A percentile compares a stretch with the other conserved stretches of the same genome.
Evolutionary conservation across 2,888 invertebrate species (phyloP).

Genomic region (Lumbricus terrestris): DNA sequence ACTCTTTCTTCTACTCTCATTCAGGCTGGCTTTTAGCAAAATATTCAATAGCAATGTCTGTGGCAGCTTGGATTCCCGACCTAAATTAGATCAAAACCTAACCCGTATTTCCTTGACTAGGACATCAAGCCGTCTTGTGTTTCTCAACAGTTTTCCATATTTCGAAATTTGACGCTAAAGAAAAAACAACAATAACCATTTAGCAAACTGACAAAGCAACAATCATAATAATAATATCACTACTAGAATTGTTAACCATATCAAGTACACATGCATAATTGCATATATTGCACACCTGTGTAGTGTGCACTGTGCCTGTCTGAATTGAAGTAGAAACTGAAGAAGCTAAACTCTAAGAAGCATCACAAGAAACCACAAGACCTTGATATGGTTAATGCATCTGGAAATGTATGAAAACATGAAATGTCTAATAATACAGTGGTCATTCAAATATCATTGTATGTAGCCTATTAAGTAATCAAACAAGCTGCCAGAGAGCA

Average conservation of each 20-base stretch:
- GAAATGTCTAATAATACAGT: background rate
- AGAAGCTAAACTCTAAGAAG: background rate
- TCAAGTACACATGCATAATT: background rate
- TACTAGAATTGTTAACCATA: background rate
- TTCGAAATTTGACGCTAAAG: slow-evolving; percentile 75
- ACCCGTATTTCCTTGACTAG: slow-evolving; percentile 69
- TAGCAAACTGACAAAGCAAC: background rate
- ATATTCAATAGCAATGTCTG: background rate
- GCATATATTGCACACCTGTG: background rate
- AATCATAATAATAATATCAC: background rate
- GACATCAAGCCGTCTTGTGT: slow-evolving; percentile 71
- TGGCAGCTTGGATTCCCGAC: background rate
- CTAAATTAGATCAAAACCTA: background rate
- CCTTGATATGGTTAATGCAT: background rate
- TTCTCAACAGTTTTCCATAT: slow-evolving; percentile 71
- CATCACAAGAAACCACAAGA: background rate
- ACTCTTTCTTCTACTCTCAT: background rate
- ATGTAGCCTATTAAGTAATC: background rate
- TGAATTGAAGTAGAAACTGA: background rate
- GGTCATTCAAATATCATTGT: background rate
- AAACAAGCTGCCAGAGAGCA: background rate
- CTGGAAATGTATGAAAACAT: background rate
- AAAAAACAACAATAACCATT: slow-evolving; percentile 33
- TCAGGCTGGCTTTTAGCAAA: background rate
- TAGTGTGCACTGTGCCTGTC: background rate